phyloP scores from a whole-genome alignment of 1,140 invertebrate genomes.

The Meloidogyne chitwoodi region DNA sequence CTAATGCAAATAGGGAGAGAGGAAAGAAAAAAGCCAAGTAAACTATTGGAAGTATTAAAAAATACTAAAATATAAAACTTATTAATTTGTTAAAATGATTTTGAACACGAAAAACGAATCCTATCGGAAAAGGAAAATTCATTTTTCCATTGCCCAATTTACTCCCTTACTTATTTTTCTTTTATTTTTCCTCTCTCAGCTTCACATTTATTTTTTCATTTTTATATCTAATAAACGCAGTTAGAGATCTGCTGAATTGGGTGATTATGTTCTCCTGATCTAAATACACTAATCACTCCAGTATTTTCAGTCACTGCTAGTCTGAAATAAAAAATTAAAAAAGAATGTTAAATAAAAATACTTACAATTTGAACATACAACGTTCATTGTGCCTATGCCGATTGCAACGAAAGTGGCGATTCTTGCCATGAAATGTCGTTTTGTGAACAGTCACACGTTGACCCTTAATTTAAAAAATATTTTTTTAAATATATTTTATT shows the following conservation, averaged over 20 bases:
- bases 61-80: neutral
- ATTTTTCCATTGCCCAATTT: neutral
- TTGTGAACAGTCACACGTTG: conserved; percentile 20
- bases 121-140: neutral
- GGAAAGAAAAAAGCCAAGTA: neutral
- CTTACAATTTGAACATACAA: conserved; percentile 23
- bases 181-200: neutral
- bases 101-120: neutral
- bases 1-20: neutral
- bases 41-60: too few relatives aligned
- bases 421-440: conserved; percentile 19
- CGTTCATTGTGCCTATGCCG: conserved; percentile 21
- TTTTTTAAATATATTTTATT: neutral
- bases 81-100: neutral
- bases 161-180: neutral
- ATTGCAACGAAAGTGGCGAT: conserved; percentile 21
- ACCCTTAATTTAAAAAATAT: neutral
- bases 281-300: conserved; percentile 13
- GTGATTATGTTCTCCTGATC: conserved; percentile 19
- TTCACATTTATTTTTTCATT: neutral
- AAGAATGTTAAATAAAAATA: neutral
- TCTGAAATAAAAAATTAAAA: neutral
- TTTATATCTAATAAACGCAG: conserved; percentile 15
- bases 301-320: conserved; percentile 16
- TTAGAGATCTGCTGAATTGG: conserved; percentile 22